These are phyloP conservation scores for Cryptops parisi DNA, from an alignment of 2,888 invertebrate genomes.

Conservation along the genomic window DNA sequence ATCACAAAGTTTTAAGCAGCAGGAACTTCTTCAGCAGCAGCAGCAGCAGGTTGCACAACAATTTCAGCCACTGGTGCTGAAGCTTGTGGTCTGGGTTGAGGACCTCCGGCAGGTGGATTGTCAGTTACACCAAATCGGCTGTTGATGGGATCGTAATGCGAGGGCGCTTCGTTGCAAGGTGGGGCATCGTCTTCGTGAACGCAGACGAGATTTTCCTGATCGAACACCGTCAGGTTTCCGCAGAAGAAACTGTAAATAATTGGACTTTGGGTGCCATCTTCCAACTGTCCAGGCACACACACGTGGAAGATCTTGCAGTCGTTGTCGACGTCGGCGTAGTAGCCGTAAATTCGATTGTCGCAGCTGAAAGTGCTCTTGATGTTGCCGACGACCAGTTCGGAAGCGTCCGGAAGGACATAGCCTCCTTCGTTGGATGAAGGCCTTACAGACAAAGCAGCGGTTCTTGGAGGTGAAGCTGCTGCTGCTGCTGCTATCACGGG, in stretches of 20 bases:
- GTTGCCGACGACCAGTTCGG: constrained; percentile 17
- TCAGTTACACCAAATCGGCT: constrained; percentile 19
- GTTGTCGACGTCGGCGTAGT: constrained; percentile 73
- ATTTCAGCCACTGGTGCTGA: no score
- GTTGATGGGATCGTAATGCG: constrained; percentile 21
- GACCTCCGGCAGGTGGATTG: no score
- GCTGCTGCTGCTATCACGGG: no score
- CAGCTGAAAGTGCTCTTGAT: constrained; percentile 63
- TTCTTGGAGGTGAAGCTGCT: no score
- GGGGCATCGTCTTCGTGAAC: constrained; percentile 20
- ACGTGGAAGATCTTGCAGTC: constrained; percentile 40
- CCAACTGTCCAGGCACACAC: constrained; percentile 11
- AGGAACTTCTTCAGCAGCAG: no score
- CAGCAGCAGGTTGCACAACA: no score
- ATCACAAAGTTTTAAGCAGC: no score
- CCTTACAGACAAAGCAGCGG: no score
- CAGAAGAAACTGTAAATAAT: constrained; percentile 24
- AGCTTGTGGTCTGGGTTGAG: no score
- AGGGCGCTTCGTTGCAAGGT: constrained; percentile 21
- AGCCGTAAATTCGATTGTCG: constrained; percentile 60
- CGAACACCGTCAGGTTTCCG: constrained; percentile 23
- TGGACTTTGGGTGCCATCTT: not conserved
- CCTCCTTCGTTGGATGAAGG: no score
- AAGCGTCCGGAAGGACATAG: constrained; percentile 19
- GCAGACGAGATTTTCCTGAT: constrained; percentile 22